Evolutionary conservation across 2,113 vertebrate genomes (phyloP).

Genomic region (Dasyornis broadbenti): DNA sequence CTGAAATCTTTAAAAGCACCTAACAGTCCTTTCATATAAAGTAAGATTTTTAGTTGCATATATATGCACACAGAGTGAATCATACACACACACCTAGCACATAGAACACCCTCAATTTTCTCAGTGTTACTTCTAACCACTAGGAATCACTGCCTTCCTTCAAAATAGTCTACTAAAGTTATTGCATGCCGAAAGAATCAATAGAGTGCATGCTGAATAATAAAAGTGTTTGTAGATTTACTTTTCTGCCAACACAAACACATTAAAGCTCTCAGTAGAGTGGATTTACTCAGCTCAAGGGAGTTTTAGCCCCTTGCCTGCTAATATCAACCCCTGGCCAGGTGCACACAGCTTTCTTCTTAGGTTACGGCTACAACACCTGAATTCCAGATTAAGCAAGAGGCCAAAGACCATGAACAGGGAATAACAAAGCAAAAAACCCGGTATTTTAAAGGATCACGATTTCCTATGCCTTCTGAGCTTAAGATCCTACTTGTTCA

Average conservation of each 20-base stretch:
- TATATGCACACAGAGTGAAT: not conserved
- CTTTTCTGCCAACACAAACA: not conserved
- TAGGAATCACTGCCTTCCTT: not conserved
- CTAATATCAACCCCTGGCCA: not conserved
- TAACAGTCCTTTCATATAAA: fast-evolving
- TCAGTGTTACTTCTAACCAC: not conserved
- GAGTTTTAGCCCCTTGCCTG: not conserved
- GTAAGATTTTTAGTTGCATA: not conserved
- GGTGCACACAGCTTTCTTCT: not conserved
- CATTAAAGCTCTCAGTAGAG: not conserved
- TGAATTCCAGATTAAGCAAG: not conserved
- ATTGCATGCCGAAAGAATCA: not conserved
- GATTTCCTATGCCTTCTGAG: not conserved
- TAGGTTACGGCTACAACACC: not conserved
- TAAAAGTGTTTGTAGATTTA: not conserved
- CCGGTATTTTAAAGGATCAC: not conserved
- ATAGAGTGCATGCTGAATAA: not conserved
- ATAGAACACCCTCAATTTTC: not conserved
- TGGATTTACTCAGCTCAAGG: not conserved
- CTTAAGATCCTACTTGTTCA: not conserved
- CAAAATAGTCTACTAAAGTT: not conserved
- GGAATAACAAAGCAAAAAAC: not conserved
- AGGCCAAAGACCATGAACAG: not conserved
- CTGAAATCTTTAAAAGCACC: not conserved
- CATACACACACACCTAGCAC: not conserved